Evolutionary conservation across 2,113 vertebrate genomes (phyloP), one percentile per base, ranked within the genome.

Genomic region (Clarias magur): DNA sequence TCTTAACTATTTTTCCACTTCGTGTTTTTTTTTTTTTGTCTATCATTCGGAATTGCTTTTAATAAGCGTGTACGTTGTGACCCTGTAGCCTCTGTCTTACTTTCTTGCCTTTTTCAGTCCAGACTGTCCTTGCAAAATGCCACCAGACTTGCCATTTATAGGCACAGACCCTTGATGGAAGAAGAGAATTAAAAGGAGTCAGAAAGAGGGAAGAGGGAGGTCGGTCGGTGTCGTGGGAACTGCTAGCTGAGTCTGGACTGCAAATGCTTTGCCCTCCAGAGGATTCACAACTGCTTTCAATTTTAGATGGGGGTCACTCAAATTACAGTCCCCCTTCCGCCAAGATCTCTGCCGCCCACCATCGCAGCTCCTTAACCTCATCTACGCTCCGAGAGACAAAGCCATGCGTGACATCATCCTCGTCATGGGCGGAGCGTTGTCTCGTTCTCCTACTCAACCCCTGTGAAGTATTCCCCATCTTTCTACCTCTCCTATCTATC

Each of bases 211-310:
- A 85, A 80, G 84, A 88, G 86, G 88, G 88, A 93, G 92, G 91
- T 91, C 90, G 88, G 78, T 81, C 80, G 80, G 91, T 93, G 91
- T 92, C 91, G 92, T 93, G 92, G 92, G 92, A 93, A 93, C 91
- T 19, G 81, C 53, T 82, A 88, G 87, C 72, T 0, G 85, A 91
- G 91, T 90, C 90, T 90, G 86, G 90, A 89, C 90, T 79, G 83
- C 86, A 78, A 89, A 89, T 67, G 76, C 75, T 88, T 85, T 57
- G 60, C 82, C 86, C 92, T 90, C 87, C 19, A 83, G 89, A 93
- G 89, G 80, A 89, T 91, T 91, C 86, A 81, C 92, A 93, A 93
- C 91, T 92, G 92, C 89, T 92, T 93, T 92, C 90, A 93, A 93
- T 93, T 91, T 93, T 88, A 84, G 88, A 89, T 27, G 87, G 87